A percentile compares a stretch with the other conserved stretches of the same genome.
These are phyloP conservation scores for Apis dorsata DNA, from an alignment of 1,140 invertebrate genomes.

Conservation along the genomic window DNA sequence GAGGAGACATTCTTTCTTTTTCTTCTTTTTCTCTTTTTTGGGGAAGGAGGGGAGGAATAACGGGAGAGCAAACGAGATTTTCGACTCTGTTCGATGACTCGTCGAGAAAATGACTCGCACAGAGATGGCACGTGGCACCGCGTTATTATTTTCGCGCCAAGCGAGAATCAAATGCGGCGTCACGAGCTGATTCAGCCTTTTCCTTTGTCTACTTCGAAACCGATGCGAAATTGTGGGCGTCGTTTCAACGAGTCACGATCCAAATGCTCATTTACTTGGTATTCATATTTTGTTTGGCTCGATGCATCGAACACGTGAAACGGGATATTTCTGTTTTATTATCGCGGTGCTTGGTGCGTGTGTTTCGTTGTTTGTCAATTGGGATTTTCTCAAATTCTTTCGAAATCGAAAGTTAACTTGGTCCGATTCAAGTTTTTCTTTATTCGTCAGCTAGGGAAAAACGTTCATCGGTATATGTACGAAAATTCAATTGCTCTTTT, in stretches of 20 bases:
- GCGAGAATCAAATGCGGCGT: constrained; percentile 41
- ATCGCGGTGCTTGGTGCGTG: background rate
- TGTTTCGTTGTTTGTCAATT: background rate
- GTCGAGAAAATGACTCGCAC: background rate
- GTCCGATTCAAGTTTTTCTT: too few species aligned
- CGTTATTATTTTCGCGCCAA: constrained; percentile 57
- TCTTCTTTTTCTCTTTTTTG: too few species aligned
- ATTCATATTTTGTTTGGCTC: background rate
- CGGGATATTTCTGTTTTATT: background rate
- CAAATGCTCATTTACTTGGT: background rate
- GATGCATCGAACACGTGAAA: background rate
- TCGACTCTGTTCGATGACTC: background rate
- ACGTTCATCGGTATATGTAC: too few species aligned
- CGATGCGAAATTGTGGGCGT: constrained; percentile 33
- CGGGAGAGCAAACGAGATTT: background rate
- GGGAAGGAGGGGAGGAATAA: background rate
- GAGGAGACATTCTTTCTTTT: background rate
- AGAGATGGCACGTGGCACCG: constrained; percentile 41
- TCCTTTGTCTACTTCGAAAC: constrained; percentile 52
- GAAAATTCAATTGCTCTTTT: background rate
- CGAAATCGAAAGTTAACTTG: background rate
- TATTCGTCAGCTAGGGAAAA: too few species aligned
- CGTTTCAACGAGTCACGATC: constrained; percentile 33
- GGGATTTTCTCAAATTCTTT: background rate
- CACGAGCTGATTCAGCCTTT: constrained; percentile 57